These are phyloP conservation scores for Numida meleagris DNA, from an alignment of 2,113 vertebrate species.

Conservation along the genomic window DNA sequence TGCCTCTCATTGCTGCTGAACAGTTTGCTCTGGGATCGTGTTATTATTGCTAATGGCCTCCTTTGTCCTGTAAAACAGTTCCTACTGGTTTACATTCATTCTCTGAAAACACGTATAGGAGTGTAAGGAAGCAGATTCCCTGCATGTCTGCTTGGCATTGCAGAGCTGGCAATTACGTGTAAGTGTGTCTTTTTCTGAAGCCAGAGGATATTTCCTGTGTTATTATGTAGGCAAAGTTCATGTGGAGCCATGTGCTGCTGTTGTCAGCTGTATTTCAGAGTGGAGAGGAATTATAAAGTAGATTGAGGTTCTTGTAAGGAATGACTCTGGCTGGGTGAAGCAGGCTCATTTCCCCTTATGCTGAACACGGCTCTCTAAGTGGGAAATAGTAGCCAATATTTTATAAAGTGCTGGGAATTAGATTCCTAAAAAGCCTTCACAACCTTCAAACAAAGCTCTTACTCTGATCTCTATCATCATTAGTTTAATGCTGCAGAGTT, in stretches of 20 bases:
- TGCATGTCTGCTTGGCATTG: not conserved
- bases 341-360: not conserved
- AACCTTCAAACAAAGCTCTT: not conserved
- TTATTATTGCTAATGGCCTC: not conserved
- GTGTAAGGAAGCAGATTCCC: not conserved
- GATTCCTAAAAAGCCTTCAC: not conserved
- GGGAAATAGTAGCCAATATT: not conserved
- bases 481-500: not conserved
- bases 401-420: not conserved
- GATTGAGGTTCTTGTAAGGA: not conserved
- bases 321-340: not conserved
- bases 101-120: accelerated
- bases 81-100: not conserved
- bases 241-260: not conserved
- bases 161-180: not conserved
- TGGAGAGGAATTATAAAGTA: not conserved
- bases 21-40: not conserved
- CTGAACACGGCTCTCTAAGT: not conserved
- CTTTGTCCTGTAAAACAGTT: not conserved
- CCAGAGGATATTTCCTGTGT: not conserved
- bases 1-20: not conserved
- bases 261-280: not conserved
- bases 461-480: not conserved
- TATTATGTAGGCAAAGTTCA: not conserved
- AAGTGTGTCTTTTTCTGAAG: not conserved